A percentile compares a stretch with the other conserved stretches of the same genome.
phyloP scores from a whole-genome alignment of 2,888 invertebrate genomes.

The Hyppa rectilinea region DNA sequence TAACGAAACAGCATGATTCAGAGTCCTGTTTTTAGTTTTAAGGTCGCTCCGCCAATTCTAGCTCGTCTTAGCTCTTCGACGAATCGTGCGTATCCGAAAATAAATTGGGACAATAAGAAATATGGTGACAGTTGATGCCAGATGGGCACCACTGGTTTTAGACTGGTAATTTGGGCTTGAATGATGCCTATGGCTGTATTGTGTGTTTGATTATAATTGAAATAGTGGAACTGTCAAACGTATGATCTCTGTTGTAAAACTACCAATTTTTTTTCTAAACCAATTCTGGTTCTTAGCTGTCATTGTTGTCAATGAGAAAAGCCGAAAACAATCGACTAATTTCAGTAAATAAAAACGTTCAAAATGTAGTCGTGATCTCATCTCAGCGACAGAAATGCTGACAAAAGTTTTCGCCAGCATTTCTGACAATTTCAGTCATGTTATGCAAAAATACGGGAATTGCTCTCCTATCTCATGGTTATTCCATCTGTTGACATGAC shows the following conservation, averaged over 20 bases:
- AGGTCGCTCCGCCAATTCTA: slow-evolving; percentile 65
- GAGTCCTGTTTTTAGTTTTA: slow-evolving; percentile 65
- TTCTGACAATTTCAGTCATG: not conserved
- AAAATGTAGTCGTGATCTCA: not conserved
- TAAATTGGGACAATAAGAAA: slow-evolving; percentile 66
- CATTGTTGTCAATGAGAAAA: not conserved
- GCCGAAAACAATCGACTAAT: not conserved
- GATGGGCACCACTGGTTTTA: slow-evolving; percentile 60
- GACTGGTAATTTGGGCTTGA: slow-evolving; percentile 52
- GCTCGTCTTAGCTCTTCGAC: slow-evolving; percentile 63
- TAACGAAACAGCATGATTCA: slow-evolving; percentile 62
- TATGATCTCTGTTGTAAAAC: not conserved
- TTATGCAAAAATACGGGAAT: too few species aligned
- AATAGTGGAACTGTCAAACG: not conserved
- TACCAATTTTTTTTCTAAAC: not conserved
- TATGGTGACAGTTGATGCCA: slow-evolving; percentile 62
- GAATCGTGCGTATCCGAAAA: slow-evolving; percentile 65
- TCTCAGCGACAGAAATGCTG: too few species aligned
- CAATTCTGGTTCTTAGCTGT: not conserved
- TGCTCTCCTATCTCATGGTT: not conserved
- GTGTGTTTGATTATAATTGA: not conserved
- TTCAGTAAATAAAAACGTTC: not conserved
- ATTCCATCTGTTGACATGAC: not conserved
- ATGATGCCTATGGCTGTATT: slow-evolving; percentile 24
- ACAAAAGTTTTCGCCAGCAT: too few species aligned